A percentile compares a stretch with the other conserved stretches of the same genome.
phyloP scores from a whole-genome alignment of 2,113 vertebrate species.

The Corythornis vintsioides region DNA sequence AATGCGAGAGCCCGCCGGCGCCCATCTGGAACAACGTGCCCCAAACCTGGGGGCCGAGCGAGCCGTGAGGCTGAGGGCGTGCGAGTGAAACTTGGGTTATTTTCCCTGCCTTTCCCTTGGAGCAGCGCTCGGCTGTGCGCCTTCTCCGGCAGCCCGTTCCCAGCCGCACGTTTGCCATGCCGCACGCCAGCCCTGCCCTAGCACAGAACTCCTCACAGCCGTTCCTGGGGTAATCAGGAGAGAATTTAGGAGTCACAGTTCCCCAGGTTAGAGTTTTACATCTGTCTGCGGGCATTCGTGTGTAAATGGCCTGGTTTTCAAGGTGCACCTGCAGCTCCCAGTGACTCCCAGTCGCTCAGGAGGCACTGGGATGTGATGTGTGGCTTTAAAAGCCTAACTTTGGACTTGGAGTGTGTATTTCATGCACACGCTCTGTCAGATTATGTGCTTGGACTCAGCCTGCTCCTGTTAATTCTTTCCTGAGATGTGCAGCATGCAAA shows the following conservation, averaged over 20 bases:
- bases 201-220: background rate
- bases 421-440: background rate
- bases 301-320: background rate
- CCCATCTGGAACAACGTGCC: background rate
- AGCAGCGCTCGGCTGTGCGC: background rate
- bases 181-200: background rate
- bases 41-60: background rate
- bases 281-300: background rate
- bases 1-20: background rate
- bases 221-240: background rate
- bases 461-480: background rate
- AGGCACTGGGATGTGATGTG: background rate
- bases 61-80: background rate
- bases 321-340: background rate
- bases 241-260: background rate
- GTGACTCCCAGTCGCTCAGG: background rate
- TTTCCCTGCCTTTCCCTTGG: background rate
- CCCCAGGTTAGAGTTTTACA: background rate
- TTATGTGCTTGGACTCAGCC: background rate
- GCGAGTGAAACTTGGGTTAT: background rate
- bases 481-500: background rate
- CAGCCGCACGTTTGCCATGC: background rate
- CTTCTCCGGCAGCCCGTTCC: background rate
- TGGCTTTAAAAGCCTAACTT: constrained; percentile 2
- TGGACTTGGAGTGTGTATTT: background rate